These are phyloP conservation scores for Pristionchus arcanus DNA, from an alignment of 2,888 invertebrate genomes.

Conservation along the genomic window DNA sequence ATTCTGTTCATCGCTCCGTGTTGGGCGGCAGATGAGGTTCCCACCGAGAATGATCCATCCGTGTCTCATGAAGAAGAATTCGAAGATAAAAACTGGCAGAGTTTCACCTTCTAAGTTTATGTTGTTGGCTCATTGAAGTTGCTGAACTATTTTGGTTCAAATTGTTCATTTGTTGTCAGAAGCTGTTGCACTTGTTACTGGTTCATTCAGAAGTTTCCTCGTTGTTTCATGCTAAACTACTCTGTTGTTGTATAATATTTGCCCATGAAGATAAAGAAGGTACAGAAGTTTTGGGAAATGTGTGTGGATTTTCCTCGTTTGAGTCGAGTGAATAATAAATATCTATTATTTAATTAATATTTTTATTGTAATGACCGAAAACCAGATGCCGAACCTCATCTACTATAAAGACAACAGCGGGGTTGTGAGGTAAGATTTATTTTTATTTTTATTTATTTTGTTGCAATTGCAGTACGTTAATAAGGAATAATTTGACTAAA, in stretches of 20 bases:
- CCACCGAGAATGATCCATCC: neutral
- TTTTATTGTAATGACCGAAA: neutral
- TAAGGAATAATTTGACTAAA: no score
- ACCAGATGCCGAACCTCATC: neutral
- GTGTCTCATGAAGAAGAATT: neutral
- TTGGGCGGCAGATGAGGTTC: neutral
- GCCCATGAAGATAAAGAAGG: no score
- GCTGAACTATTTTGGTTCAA: neutral
- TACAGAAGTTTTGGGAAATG: no score
- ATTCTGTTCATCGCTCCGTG: no score
- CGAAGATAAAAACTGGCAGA: neutral
- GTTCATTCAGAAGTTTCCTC: no score
- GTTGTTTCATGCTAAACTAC: no score
- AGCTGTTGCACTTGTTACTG: no score
- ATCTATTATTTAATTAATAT: neutral
- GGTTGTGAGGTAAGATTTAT: neutral
- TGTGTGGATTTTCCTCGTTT: no score
- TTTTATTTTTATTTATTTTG: neutral
- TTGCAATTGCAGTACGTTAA: no score
- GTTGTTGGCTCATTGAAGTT: neutral
- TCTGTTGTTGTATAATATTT: no score
- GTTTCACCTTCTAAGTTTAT: neutral
- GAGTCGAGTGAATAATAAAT: no score
- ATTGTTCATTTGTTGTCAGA: no score
- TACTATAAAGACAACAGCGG: neutral